These are phyloP conservation scores for Bombus superbus DNA, from an alignment of 1,140 invertebrate genomes.

Conservation along the genomic window DNA sequence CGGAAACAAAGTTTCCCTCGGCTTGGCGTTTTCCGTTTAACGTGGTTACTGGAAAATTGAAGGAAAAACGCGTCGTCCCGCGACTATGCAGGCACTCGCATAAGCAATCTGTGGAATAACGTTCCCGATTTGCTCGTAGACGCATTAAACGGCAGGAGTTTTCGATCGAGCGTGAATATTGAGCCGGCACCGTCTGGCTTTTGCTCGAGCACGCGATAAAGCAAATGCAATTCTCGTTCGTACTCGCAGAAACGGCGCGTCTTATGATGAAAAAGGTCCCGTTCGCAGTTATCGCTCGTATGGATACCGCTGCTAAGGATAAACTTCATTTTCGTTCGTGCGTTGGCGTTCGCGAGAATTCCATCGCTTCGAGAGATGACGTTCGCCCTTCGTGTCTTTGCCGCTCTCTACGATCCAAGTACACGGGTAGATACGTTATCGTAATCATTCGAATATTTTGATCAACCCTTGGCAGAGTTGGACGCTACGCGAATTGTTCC, in stretches of 20 bases:
- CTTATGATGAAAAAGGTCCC: conserved; percentile 10
- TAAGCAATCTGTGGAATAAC: conserved; percentile 13
- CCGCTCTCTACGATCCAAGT: no score
- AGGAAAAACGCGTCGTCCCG: background rate
- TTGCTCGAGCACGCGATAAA: conserved; percentile 36
- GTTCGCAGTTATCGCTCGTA: conserved; percentile 9
- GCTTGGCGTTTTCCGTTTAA: background rate
- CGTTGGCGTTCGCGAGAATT: background rate
- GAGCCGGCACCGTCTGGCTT: conserved; percentile 5
- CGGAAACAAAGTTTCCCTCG: background rate
- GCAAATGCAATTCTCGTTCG: conserved; percentile 39
- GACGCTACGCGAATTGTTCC: no score
- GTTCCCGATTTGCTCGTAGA: conserved; percentile 33
- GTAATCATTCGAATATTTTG: no score
- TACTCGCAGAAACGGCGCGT: conserved; percentile 16
- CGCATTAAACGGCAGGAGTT: conserved; percentile 25
- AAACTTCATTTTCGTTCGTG: background rate
- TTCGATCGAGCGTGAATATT: conserved; percentile 25
- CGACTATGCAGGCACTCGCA: background rate
- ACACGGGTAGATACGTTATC: no score
- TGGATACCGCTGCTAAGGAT: background rate
- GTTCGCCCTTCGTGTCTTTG: background rate
- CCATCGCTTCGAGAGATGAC: background rate
- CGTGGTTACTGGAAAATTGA: background rate
- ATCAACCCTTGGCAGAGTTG: no score